phyloP scores from a whole-genome alignment of 2,113 vertebrate genomes.

The Ochotona curzoniae region DNA sequence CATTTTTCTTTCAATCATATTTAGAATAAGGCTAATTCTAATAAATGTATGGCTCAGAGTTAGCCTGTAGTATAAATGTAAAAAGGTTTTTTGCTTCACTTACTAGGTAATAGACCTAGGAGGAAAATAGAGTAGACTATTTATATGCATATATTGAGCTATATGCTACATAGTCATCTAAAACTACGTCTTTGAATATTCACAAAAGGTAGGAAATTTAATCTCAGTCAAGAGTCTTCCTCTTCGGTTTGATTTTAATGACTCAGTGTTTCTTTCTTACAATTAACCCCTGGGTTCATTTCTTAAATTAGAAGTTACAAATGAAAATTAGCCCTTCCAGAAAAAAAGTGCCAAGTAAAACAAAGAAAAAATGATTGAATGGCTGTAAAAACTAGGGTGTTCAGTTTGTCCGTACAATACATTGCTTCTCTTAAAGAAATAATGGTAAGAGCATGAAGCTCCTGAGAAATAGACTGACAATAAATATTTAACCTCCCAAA shows the following conservation, averaged over 20 bases:
- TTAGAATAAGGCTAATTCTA: slow-evolving; percentile 54
- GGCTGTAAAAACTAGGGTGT: neutral
- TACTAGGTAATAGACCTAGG: neutral
- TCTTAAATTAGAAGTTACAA: neutral
- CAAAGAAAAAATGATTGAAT: neutral
- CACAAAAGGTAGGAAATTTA: neutral
- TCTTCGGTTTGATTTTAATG: neutral
- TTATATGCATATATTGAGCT: neutral
- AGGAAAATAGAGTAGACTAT: neutral
- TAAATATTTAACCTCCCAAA: neutral
- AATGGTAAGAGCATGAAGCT: neutral
- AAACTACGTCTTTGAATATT: slow-evolving; percentile 9
- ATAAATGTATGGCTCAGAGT: slow-evolving; percentile 18
- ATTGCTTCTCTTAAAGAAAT: neutral
- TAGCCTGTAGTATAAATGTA: slow-evolving; percentile 9
- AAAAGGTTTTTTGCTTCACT: neutral
- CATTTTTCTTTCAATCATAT: slow-evolving; percentile 40
- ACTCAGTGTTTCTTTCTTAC: neutral
- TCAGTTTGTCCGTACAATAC: neutral
- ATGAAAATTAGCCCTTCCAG: neutral
- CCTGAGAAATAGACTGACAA: neutral
- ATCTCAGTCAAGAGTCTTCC: neutral
- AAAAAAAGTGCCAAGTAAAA: neutral
- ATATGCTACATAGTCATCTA: neutral
- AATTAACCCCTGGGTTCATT: neutral